phyloP scores from a whole-genome alignment of 2,888 invertebrate species.

The Dryococelus australis region DNA sequence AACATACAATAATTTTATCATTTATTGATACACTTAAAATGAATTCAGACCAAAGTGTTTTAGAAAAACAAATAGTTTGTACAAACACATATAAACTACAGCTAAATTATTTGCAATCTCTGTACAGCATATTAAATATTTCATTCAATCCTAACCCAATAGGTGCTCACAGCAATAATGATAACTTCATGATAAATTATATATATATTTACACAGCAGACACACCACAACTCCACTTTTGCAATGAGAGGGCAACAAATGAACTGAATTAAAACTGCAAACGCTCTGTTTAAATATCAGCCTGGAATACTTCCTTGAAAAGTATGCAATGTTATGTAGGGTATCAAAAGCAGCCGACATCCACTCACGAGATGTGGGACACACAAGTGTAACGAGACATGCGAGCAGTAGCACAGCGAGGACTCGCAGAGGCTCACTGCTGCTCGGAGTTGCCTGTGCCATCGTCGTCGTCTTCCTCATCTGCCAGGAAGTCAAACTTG shows the following conservation, averaged over 20 bases:
- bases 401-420: no score
- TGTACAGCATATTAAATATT: constrained; percentile 1
- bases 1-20: not conserved
- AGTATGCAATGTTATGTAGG: not conserved
- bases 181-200: not conserved
- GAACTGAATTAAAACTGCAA: not conserved
- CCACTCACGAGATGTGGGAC: not conserved
- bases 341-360: not conserved
- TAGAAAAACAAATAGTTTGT: constrained; percentile 10
- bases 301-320: no score
- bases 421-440: not conserved
- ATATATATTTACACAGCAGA: not conserved
- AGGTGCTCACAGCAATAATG: not conserved
- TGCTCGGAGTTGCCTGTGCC: not conserved
- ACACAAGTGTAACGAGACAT: not conserved
- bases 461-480: not conserved
- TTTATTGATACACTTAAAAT: constrained; percentile 10
- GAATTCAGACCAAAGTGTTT: not conserved
- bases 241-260: not conserved
- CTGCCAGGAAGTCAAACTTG: constrained; percentile 1
- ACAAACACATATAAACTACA: not conserved
- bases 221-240: not conserved
- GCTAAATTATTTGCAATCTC: not conserved
- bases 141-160: not conserved
- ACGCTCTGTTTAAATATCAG: not conserved